A percentile compares a stretch with the other conserved stretches of the same genome.
These are phyloP conservation scores for Parochlus steinenii DNA, from an alignment of 2,888 invertebrate species.

Conservation along the genomic window DNA sequence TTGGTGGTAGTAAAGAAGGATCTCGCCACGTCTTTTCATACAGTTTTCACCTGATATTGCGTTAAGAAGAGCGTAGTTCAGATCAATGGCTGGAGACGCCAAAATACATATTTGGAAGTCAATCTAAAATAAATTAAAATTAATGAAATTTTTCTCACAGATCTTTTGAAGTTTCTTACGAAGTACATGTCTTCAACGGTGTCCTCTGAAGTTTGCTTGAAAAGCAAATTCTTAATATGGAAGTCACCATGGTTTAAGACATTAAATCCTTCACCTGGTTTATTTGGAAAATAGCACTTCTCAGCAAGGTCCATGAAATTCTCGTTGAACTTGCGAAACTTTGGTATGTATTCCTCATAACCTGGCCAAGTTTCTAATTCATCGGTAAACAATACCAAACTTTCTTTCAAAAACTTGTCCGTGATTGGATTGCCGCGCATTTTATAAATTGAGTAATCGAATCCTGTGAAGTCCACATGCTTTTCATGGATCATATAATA, in stretches of 20 bases:
- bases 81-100: not conserved
- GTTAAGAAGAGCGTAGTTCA: constrained; percentile 1
- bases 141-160: too few relatives aligned
- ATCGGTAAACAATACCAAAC: constrained; percentile 2
- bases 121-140: too few relatives aligned
- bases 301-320: not conserved
- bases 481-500: not conserved
- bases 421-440: not conserved
- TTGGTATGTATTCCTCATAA: not conserved
- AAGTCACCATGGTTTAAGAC: constrained; percentile 7
- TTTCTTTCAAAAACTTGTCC: constrained; percentile 1
- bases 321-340: not conserved
- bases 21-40: not conserved
- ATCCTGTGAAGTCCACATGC: not conserved
- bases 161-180: too few relatives aligned
- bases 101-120: constrained; percentile 3
- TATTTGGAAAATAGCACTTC: not conserved
- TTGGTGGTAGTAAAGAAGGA: not conserved
- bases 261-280: not conserved
- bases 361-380: constrained; percentile 2
- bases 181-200: constrained; percentile 1
- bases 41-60: constrained; percentile 1
- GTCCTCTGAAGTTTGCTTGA: not conserved
- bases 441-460: constrained; percentile 4
- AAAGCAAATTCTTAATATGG: constrained; percentile 3